Evolutionary conservation across 2,888 invertebrate genomes (phyloP).

Genomic region (Aradus depressus): DNA sequence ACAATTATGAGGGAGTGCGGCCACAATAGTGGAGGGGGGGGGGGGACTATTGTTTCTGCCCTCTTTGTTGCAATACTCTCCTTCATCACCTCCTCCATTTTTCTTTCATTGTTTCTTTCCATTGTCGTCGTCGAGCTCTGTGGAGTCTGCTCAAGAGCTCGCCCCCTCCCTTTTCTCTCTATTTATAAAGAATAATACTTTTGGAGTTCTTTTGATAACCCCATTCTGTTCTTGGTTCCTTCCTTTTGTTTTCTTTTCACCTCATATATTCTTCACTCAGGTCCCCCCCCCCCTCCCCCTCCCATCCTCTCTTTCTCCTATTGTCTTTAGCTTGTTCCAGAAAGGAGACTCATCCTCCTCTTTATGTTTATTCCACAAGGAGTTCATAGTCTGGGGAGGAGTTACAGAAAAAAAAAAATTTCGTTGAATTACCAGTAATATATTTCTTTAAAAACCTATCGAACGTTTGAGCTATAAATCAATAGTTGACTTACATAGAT

Average conservation of each 20-base stretch:
- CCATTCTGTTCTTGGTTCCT: slow-evolving; percentile 27
- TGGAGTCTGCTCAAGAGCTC: slow-evolving; percentile 5
- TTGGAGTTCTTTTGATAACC: slow-evolving; percentile 32
- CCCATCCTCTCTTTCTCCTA: too few relatives aligned
- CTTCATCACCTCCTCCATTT: slow-evolving; percentile 30
- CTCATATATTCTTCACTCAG: slow-evolving; percentile 31
- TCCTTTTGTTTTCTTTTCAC: slow-evolving; percentile 30
- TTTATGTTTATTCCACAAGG: slow-evolving; percentile 27
- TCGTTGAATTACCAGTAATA: too few relatives aligned
- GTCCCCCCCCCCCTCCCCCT: slow-evolving; percentile 23
- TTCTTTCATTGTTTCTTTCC: slow-evolving; percentile 31
- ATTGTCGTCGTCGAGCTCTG: slow-evolving; percentile 28
- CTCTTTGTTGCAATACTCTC: slow-evolving; percentile 30
- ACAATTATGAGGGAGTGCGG: slow-evolving; percentile 21
- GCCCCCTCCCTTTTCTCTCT: slow-evolving; percentile 27
- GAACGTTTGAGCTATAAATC: too few relatives aligned
- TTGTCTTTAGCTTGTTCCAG: too few relatives aligned
- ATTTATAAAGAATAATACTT: slow-evolving; percentile 32
- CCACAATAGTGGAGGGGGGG: slow-evolving; percentile 14
- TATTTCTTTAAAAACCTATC: too few relatives aligned
- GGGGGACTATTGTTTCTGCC: slow-evolving; percentile 26
- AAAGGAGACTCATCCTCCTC: too few relatives aligned
- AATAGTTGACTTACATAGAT: too few relatives aligned
- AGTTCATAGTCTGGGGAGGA: too few relatives aligned
- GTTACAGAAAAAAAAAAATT: too few relatives aligned